phyloP scores from a whole-genome alignment of 2,888 invertebrate genomes.

The Cosmia pyralina region DNA sequence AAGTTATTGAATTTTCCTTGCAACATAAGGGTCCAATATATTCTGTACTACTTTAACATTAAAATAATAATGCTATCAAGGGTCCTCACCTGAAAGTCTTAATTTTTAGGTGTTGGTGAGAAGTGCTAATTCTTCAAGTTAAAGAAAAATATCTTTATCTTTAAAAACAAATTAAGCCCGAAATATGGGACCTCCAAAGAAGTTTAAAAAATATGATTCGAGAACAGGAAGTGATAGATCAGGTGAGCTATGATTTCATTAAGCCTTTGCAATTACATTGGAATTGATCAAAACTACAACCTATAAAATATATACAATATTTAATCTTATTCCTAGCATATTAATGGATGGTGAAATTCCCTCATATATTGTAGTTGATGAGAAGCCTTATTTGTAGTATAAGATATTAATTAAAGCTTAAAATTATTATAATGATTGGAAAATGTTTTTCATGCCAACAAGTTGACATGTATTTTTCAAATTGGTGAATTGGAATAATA shows the following conservation, averaged over 20 bases:
- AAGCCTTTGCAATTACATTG: neutral
- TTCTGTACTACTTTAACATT: neutral
- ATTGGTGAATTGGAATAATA: neutral
- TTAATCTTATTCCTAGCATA: neutral
- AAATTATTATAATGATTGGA: neutral
- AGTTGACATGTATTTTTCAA: neutral
- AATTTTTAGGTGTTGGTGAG: conserved; percentile 19
- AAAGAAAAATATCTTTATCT: neutral
- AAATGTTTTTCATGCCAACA: conserved; percentile 11
- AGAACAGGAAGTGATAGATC: conserved; percentile 84
- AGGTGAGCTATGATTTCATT: conserved; percentile 70
- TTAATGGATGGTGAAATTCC: conserved; percentile 10
- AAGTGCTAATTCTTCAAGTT: neutral
- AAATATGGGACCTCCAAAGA: conserved; percentile 87
- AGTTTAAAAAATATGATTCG: conserved; percentile 87
- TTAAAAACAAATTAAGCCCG: neutral
- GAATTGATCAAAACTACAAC: neutral
- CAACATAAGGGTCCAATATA: neutral
- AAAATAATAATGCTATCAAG: neutral
- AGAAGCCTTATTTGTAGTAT: neutral
- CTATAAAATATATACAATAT: too few relatives aligned
- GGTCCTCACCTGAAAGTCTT: neutral
- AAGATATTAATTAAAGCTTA: neutral
- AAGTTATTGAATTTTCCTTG: conserved; percentile 7
- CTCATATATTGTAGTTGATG: neutral